Evolutionary conservation across 1,140 invertebrate species (phyloP).

Genomic region (Alviniconcha marisindica): DNA sequence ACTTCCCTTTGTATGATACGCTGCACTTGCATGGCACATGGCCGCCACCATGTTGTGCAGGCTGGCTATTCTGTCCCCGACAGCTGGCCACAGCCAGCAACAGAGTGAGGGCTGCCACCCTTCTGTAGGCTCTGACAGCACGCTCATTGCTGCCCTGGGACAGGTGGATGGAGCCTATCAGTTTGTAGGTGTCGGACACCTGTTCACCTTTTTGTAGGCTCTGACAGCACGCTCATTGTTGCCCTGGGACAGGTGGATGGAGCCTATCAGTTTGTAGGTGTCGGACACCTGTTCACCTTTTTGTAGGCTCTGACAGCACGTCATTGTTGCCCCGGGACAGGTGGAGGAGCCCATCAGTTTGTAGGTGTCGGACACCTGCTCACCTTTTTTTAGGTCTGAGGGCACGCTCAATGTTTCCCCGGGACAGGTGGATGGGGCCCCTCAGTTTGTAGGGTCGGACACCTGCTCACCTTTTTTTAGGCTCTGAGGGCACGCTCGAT

Average conservation of each 20-base stretch:
- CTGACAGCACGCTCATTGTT: constrained; percentile 67
- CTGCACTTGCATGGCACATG: too few relatives aligned
- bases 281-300: constrained; percentile 72
- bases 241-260: constrained; percentile 68
- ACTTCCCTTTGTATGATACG: too few relatives aligned
- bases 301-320: constrained; percentile 67
- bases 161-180: constrained; percentile 71
- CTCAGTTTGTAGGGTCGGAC: constrained; percentile 71
- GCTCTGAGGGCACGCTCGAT: constrained; percentile 65
- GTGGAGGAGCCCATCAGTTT: constrained; percentile 72
- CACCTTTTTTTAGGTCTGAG: constrained; percentile 72
- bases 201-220: constrained; percentile 70
- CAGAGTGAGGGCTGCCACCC: too few relatives aligned
- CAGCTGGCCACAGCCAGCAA: too few relatives aligned
- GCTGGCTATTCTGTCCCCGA: too few relatives aligned
- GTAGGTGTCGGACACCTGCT: constrained; percentile 69
- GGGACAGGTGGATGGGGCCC: constrained; percentile 68
- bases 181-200: constrained; percentile 72
- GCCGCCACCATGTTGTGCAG: too few relatives aligned
- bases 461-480: constrained; percentile 73
- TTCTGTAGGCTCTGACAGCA: constrained; percentile 68
- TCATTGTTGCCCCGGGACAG: constrained; percentile 67
- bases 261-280: constrained; percentile 72
- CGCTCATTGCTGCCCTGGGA: constrained; percentile 68
- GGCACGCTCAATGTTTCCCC: constrained; percentile 68